Evolutionary conservation across 2,113 vertebrate genomes (phyloP), one percentile per base, ranked within the genome.

Genomic region (Prinia subflava): DNA sequence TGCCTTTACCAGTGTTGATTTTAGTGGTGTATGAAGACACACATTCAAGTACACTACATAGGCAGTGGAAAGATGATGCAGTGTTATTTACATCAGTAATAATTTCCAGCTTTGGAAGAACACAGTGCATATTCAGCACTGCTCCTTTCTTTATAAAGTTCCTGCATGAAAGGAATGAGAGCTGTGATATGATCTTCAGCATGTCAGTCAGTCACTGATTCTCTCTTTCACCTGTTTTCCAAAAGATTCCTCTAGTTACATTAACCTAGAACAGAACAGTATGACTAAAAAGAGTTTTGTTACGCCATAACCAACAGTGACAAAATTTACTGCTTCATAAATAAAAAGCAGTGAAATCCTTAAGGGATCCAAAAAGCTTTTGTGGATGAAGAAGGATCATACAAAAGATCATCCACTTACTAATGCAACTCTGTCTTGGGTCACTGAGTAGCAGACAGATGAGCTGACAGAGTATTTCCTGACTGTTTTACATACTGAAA

Each of bases 21-120:
- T 85, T 39, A 50, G 50, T 50, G 5, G 3, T 60, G 30, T 65
- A 31, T 42, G 59, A 63, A 69, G 82, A 8, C 19, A 1, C 33
- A n/a, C 7, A 46, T 63, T 68, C 24, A 83, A 91, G 81, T 33
- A 16, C 24, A 27, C 33, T 65, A 15, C 33, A 50, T 65, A 74
- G 73, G 27, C 35, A 44, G 39, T 52, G n/a, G 37, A 64, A 92
- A 87, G 35, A 75, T 65, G n/a, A 70, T 91, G 53, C 53, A 49
- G 22, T 73, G 59, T 35, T 92, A 59, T 47, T 93, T 47, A 49
- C 18, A 39, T 52, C 21, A 71, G 22, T 90, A 91, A 83, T 67
- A 31, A 84, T 46, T 88, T 89, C n/a, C 63, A 93, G 41, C 37
- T 91, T 77, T 85, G 41, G 25, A 83, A 76, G 23, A 87, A 37